A percentile compares a stretch with the other conserved stretches of the same genome.
Evolutionary conservation across 2,797 vertebrate genomes (phyloP).

Genomic region (Pogonophryne albipinna): DNA sequence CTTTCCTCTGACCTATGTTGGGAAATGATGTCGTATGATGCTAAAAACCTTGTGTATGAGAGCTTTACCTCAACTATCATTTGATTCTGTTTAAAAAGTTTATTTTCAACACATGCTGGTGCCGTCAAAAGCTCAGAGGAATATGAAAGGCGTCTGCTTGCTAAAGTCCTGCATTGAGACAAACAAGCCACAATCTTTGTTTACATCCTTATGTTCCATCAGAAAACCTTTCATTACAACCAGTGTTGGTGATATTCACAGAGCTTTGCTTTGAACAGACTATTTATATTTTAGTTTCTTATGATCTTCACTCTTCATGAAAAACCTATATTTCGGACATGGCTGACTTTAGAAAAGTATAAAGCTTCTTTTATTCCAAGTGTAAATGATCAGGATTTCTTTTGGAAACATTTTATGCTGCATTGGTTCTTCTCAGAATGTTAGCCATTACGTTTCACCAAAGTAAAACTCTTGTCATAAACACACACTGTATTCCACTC

Average conservation of each 20-base stretch:
- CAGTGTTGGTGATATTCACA: not conserved
- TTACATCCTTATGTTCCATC: constrained; percentile 4
- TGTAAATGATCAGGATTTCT: constrained; percentile 8
- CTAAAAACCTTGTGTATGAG: not conserved
- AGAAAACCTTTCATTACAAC: constrained; percentile 38
- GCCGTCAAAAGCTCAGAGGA: not conserved
- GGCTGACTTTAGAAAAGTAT: too few relatives aligned
- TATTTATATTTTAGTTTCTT: constrained; percentile 12
- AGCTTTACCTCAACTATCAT: not conserved
- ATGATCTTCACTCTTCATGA: constrained; percentile 19
- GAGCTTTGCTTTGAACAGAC: constrained; percentile 6
- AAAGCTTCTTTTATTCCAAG: not conserved
- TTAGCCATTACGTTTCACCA: not conserved
- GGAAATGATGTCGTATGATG: not conserved
- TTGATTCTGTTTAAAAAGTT: constrained; percentile 4
- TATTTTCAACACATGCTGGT: not conserved
- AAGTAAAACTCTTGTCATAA: constrained; percentile 4
- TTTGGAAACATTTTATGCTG: constrained; percentile 16
- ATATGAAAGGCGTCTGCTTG: not conserved
- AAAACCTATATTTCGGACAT: not conserved
- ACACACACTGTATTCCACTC: not conserved
- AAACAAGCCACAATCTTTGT: constrained; percentile 20
- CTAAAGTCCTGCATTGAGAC: constrained; percentile 5
- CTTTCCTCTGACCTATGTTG: constrained; percentile 11
- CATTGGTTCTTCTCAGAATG: constrained; percentile 1